Evolutionary conservation across 2,888 invertebrate genomes (phyloP).

Genomic region (Merodon equestris): DNA sequence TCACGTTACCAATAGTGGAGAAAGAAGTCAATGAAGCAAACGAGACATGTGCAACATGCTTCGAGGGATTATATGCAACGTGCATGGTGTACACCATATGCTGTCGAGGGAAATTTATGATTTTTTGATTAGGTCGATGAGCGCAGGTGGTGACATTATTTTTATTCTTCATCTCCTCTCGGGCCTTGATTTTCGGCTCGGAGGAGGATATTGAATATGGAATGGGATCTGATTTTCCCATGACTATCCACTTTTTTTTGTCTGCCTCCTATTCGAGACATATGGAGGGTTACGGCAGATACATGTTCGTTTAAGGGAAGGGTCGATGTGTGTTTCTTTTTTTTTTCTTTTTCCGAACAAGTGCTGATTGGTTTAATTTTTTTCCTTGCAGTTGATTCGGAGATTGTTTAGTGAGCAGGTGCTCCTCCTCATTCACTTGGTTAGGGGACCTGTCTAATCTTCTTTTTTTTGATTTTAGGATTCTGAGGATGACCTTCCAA

Average conservation of each 20-base stretch:
- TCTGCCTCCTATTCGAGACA: conserved; percentile 30
- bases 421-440: background rate
- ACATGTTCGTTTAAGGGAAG: conserved; percentile 36
- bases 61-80: conserved; percentile 24
- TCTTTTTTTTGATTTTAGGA: conserved; percentile 80
- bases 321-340: conserved; percentile 26
- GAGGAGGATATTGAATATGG: conserved; percentile 54
- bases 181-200: conserved; percentile 7
- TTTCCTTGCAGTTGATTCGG: too few species aligned
- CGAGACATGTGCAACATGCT: conserved; percentile 2
- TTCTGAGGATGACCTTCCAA: conserved; percentile 88
- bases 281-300: conserved; percentile 40
- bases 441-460: conserved; percentile 2
- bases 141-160: conserved; percentile 62
- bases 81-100: conserved; percentile 49
- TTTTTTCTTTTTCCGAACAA: conserved; percentile 15
- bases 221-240: conserved; percentile 66
- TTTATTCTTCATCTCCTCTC: conserved; percentile 15
- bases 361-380: conserved; percentile 25
- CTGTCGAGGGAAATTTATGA: conserved; percentile 52
- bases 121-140: conserved; percentile 60
- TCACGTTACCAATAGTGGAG: background rate
- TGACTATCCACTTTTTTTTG: conserved; percentile 1
- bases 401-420: conserved; percentile 23
- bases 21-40: conserved; percentile 21